Base-by-base conservation (phyloP, 2,888 invertebrate genomes). In the Morpho deidamia region DNA sequence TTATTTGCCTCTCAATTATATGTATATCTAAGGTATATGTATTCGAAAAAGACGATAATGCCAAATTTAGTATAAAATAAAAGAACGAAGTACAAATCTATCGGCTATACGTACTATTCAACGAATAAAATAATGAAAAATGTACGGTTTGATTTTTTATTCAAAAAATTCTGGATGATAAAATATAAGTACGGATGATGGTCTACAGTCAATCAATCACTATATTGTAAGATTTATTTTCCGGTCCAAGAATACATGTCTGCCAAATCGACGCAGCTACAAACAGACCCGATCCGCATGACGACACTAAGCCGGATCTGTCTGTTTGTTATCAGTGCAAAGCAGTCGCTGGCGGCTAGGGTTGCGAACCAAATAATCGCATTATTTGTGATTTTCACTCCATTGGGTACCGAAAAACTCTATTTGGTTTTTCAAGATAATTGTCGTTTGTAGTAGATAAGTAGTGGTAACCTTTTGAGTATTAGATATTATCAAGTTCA, bases 231-330 rank as follows among this genome's bases (percentile, higher is more conserved):
- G 47, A 47, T 47, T 48, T 42, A 35, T 42, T 23, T 49, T 41
- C n/a, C 23, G 10, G 11, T 12, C 8, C 1, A 35, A 34, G n/a
- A 11, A 46, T 7, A 46, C 35, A 40, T 44, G 44, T 39, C 37
- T 37, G 11, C 49, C 14, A 42, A 49, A 50, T 37, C 49, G 42
- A 42, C 8, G 50, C 38, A 32, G 50, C 50, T 50, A 52, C 45
- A 46, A 45, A 52, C 42, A 55, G 55, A 43, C 53, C 64, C 67
- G 60, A 69, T 79, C 65, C 84, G 84, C 85, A 77, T 86, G 88
- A 86, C 78, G 89, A 78, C 87, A 81, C 87, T 85, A 90, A 90
- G 85, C 90, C 88, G 87, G 87, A 85, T 89, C 81, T 85, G 83
- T 83, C 82, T 86, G 84, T 87, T 83, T 87, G 87, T 89, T 90